phyloP scores from a whole-genome alignment of 2,797 vertebrate genomes.

The Heteromormyrus szaboi region DNA sequence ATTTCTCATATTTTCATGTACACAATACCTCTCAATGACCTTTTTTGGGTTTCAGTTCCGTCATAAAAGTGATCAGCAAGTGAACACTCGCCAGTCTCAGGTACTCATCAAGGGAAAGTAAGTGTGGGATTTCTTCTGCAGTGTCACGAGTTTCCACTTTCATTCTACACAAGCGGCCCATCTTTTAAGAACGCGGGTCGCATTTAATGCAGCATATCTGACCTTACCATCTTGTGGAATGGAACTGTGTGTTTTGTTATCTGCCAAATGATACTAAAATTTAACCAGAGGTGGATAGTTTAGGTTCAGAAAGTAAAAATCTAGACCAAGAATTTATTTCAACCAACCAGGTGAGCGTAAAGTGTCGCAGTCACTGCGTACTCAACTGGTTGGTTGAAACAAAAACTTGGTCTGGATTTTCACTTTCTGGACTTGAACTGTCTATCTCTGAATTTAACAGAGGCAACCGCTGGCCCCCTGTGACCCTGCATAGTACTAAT shows the following conservation, averaged over 20 bases:
- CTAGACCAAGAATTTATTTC: background rate
- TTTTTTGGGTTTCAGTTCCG: constrained; percentile 60
- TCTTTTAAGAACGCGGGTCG: background rate
- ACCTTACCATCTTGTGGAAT: background rate
- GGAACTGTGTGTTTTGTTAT: background rate
- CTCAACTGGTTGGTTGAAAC: background rate
- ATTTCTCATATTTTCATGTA: background rate
- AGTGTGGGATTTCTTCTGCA: constrained; percentile 34
- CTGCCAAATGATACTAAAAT: background rate
- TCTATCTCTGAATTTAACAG: background rate
- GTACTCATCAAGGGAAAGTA: constrained; percentile 68
- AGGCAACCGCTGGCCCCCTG: background rate
- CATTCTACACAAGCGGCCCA: background rate
- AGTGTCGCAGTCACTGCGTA: background rate
- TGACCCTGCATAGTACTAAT: background rate
- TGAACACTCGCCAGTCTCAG: constrained; percentile 70
- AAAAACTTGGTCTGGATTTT: background rate
- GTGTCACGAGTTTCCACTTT: background rate
- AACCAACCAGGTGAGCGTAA: background rate
- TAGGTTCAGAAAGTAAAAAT: background rate
- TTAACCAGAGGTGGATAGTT: background rate
- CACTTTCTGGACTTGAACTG: background rate
- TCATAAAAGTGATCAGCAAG: constrained; percentile 67
- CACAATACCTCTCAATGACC: background rate
- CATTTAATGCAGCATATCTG: background rate